phyloP scores from a whole-genome alignment of 2,113 vertebrate species.

The Tachysurus fulvidraco region DNA sequence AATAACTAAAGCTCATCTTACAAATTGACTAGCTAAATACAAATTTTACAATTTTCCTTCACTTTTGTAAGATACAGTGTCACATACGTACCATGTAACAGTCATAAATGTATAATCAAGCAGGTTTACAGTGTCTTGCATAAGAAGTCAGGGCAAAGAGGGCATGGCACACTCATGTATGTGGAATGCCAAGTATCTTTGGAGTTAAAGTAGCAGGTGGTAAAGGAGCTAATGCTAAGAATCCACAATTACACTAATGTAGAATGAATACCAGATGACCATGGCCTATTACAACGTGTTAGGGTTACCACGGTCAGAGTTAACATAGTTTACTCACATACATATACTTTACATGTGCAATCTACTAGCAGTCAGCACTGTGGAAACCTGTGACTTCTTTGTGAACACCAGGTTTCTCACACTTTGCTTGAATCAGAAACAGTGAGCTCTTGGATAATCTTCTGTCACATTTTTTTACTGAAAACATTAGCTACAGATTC shows the following conservation, averaged over 20 bases:
- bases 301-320: constrained; percentile 40
- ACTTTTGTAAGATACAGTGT: too few relatives aligned
- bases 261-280: constrained; percentile 62
- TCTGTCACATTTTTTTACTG: constrained; percentile 8
- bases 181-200: constrained; percentile 58
- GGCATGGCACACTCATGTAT: constrained; percentile 37
- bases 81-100: too few relatives aligned
- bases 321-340: constrained; percentile 28
- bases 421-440: constrained; percentile 29
- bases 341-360: constrained; percentile 30
- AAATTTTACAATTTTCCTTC: too few relatives aligned
- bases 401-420: constrained; percentile 37
- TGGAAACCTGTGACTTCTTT: constrained; percentile 10
- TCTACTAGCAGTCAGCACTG: constrained; percentile 2
- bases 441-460: constrained; percentile 19
- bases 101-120: too few relatives aligned
- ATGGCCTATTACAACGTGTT: constrained; percentile 38
- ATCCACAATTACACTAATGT: constrained; percentile 53
- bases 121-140: neutral
- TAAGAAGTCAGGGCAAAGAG: neutral
- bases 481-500: neutral
- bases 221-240: constrained; percentile 47
- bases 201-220: constrained; percentile 53
- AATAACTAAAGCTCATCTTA: neutral
- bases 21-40: neutral